Conservation (phyloP, 64 coral and sea anemone species). For the Porites australiensis region DNA sequence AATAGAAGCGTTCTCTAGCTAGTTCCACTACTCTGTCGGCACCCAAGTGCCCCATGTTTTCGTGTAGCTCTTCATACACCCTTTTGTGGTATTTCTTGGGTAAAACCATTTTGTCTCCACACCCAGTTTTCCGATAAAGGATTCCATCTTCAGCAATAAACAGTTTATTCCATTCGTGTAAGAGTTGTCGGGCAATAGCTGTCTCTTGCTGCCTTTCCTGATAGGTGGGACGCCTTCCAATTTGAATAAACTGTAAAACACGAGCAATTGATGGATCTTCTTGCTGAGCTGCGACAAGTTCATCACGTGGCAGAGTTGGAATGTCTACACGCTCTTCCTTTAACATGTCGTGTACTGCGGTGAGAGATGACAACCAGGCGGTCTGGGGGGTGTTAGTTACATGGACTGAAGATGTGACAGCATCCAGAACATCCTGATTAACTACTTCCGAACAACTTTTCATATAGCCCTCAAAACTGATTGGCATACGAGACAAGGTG, state of each 20-base stretch:
- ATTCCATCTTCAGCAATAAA: conserved; percentile 14
- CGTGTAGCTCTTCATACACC: conserved; percentile 34
- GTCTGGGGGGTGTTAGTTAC: too few relatives aligned
- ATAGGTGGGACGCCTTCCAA: not conserved
- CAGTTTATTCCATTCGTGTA: conserved; percentile 33
- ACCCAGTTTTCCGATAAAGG: not conserved
- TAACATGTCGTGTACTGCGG: too few relatives aligned
- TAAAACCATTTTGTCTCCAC: not conserved
- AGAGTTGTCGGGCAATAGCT: not conserved
- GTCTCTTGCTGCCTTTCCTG: not conserved
- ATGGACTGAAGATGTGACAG: too few relatives aligned
- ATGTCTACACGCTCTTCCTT: too few relatives aligned
- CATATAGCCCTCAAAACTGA: too few relatives aligned
- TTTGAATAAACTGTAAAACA: conserved; percentile 10
- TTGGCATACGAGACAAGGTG: too few relatives aligned
- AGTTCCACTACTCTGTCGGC: conserved; percentile 20
- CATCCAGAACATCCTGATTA: too few relatives aligned
- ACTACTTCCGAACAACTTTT: too few relatives aligned
- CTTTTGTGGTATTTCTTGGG: conserved; percentile 8
- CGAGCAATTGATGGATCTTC: conserved; percentile 11
- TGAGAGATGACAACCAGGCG: too few relatives aligned
- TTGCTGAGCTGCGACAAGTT: not conserved
- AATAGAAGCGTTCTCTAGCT: conserved; percentile 40
- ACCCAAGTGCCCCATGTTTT: conserved; percentile 43
- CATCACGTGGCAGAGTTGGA: too few relatives aligned